Conservation (phyloP, 1,140 invertebrate genomes). For the Drosophila erecta region DNA sequence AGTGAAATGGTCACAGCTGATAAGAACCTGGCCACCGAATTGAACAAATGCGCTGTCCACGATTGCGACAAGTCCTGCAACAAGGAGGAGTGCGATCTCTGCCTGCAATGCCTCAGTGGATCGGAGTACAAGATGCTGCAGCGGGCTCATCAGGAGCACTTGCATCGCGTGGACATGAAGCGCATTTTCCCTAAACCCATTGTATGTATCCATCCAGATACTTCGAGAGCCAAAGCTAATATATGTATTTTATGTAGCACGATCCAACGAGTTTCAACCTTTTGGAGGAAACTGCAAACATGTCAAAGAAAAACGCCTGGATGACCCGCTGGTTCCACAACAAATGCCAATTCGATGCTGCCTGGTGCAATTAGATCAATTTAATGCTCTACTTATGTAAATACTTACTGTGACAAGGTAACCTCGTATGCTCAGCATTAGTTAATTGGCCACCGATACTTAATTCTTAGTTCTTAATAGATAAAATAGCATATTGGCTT, state of each 20-base stretch:
- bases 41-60: conserved; percentile 88
- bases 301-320: conserved; percentile 64
- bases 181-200: conserved; percentile 92
- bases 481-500: neutral
- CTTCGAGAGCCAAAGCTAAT: neutral
- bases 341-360: conserved; percentile 70
- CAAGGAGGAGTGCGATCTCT: conserved; percentile 90
- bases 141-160: conserved; percentile 91
- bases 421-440: conserved; percentile 16
- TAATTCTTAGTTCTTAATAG: conserved; percentile 12
- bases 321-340: conserved; percentile 74
- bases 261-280: conserved; percentile 42
- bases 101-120: conserved; percentile 90
- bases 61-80: conserved; percentile 88
- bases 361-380: conserved; percentile 61
- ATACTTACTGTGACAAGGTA: conserved; percentile 2
- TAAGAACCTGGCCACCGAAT: conserved; percentile 92
- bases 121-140: conserved; percentile 87
- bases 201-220: conserved; percentile 86
- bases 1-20: conserved; percentile 90
- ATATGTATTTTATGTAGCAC: conserved; percentile 35
- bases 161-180: conserved; percentile 91
- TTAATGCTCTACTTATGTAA: conserved; percentile 2
- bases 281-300: conserved; percentile 45
- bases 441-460: conserved; percentile 33